phyloP scores from a whole-genome alignment of 2,888 invertebrate genomes.

The Epinotia nisella region DNA sequence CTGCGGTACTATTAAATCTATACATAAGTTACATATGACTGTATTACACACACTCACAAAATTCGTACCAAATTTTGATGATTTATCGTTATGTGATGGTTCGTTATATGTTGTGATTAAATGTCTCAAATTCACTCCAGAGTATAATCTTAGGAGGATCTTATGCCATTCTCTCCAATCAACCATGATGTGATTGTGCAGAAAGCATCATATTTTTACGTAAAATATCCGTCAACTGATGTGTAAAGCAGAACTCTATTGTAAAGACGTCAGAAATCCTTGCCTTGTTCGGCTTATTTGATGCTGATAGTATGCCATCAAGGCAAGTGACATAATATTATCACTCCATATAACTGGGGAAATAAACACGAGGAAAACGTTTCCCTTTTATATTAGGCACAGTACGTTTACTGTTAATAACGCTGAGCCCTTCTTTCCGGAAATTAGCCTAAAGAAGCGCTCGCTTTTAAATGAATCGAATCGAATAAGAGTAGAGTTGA shows the following conservation, averaged over 20 bases:
- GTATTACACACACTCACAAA: too few relatives aligned
- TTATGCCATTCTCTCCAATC: not conserved
- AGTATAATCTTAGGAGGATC: too few relatives aligned
- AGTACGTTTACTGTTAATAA: not conserved
- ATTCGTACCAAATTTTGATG: too few relatives aligned
- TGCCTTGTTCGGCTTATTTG: not conserved
- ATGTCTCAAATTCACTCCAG: too few relatives aligned
- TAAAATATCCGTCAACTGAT: not conserved
- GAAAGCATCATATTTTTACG: not conserved
- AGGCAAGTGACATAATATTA: constrained; percentile 5
- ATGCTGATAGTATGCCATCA: not conserved
- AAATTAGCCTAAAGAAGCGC: constrained; percentile 21
- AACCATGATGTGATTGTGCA: not conserved
- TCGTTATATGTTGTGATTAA: too few relatives aligned
- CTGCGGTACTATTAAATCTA: too few relatives aligned
- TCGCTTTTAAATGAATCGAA: constrained; percentile 12
- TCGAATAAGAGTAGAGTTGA: constrained; percentile 6
- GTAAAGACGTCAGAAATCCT: not conserved
- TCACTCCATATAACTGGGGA: not conserved
- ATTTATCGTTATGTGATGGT: too few relatives aligned
- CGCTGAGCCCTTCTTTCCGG: constrained; percentile 1
- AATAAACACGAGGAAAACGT: not conserved
- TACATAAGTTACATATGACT: too few relatives aligned
- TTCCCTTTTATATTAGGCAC: not conserved
- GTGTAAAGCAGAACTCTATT: not conserved